Base-by-base conservation (phyloP, 2,888 invertebrate genomes). In the Athrips mouffetella region DNA sequence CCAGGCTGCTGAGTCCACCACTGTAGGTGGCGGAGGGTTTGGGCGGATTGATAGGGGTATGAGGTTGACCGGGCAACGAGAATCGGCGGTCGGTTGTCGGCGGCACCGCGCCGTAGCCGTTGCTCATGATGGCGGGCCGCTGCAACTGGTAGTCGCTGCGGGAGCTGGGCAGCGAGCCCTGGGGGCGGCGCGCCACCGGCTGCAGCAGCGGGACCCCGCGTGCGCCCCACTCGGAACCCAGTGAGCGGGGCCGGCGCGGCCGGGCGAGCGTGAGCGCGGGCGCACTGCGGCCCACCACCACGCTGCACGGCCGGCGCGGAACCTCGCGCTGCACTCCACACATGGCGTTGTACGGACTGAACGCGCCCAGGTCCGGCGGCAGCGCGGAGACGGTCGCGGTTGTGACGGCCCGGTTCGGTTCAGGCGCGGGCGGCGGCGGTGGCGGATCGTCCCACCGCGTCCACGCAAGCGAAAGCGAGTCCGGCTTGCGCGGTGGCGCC, bases 1-100 rank as follows among this genome's bases (percentile, higher is more conserved):
- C 57, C 56, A 86, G 65, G 10, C 67, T 81, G 27, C 86, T 72
- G 53, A 91, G 70, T 5, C 91, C 91, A 60, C 91, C 91, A 60
- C 91, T 91, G 72, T 91, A 91, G 2, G 92, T 91, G 0, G 91
- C 91, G 48, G 91, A 91, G 0, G 91, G 89, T 60, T 91, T 88
- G n/a, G 91, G 91, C 2, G 80, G 78, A 42, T 72, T 41, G 27
- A 41, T 16, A 7, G 76, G 47, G 80, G 80, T 2, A 86, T 79
- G n/a, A n/a, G 84, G 73, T 4, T 89, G 77, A 11, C 88, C 89
- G 1, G 91, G 91, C 55, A 91, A 65, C 0, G 91, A 91, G 18
- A 91, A 64, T 41, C 91, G 78, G 6, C 91, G 78, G 35, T 86
- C 80, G 35, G 89, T 89, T 50, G 83, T 80, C 55, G 89, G 89